Base-by-base conservation (phyloP, 2,797 vertebrate genomes). In the Fundulus diaphanus region DNA sequence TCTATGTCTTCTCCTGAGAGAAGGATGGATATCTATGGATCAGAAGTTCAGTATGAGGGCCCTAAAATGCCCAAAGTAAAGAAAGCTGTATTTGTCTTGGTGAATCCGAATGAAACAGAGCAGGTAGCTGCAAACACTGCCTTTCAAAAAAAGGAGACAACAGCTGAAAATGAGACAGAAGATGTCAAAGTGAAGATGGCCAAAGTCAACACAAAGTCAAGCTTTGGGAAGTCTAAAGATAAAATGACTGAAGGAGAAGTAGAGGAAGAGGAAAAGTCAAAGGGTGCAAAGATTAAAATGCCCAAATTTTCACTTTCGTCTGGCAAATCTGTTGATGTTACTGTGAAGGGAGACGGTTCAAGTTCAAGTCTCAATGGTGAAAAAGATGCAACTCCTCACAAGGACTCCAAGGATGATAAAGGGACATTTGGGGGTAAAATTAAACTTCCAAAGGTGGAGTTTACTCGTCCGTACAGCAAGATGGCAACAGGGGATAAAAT, bases 361-460 rank as follows among this genome's bases (percentile, higher is more conserved):
- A 82, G 73, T 63, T 85, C 86, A 67, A 89, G 87, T 65, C 29
- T 88, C 22, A 93, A 92, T 3, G 87, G 88, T 20, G 90, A 93
- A 67, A 89, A 87, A 73, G 85, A 86, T 56, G 40, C 42, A 71
- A 86, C 82, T 70, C 75, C 82, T 75, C 84, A 87, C 48, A 93
- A 91, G n/a, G 88, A 79, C 72, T 85, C 86, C 33, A 93, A 89
- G 72, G 92, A 93, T 1, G 80, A 91, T 51, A 92, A 90, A 81
- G 79, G 80, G 29, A 89, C 83, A 76, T 85, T 94, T 48, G 68
- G 88, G 61, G 91, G 92, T 67, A 94, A 95, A 84, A 85, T 96
- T 7, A 95, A 93, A 69, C 85, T 97, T 73, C 97, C 96, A 73
- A 96, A 96, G 7, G 90, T 97, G 16, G 94, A 95, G 79, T 92